Conservation (phyloP, 1,140 invertebrate genomes). For the Chionoecetes opilio region DNA sequence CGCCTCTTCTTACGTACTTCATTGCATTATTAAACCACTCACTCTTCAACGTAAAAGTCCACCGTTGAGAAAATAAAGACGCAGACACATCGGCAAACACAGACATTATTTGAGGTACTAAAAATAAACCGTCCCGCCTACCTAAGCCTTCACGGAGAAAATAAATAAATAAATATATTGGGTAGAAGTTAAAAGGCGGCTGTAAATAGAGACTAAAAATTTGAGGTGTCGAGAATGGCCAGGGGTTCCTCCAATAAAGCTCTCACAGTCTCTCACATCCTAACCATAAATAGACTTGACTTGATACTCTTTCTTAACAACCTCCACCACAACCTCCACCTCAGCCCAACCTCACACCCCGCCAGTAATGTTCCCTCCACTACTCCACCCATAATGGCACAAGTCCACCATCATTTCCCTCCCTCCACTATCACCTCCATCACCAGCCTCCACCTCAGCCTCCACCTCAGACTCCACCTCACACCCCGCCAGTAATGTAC, state of each 20-base stretch:
- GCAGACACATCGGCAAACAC: background rate
- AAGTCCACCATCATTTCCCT: background rate
- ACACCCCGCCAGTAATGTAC: background rate
- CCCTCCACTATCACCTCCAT: background rate
- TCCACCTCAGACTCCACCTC: background rate
- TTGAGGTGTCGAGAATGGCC: background rate
- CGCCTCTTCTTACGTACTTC: background rate
- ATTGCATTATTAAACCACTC: background rate
- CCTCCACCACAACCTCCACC: background rate
- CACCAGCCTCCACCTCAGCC: background rate
- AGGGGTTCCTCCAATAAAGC: background rate
- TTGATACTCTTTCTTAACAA: background rate
- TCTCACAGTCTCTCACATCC: background rate
- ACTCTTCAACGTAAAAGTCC: background rate
- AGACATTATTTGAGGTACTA: background rate
- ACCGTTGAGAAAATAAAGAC: background rate
- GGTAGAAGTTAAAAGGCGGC: background rate
- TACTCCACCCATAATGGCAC: background rate
- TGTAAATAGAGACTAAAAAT: background rate
- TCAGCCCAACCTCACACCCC: background rate
- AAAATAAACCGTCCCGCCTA: background rate
- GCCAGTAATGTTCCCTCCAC: background rate
- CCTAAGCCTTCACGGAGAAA: background rate
- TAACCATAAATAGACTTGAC: background rate
- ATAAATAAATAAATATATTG: background rate